phyloP scores from a whole-genome alignment of 2,797 vertebrate genomes.

The Oreochromis mossambicus region DNA sequence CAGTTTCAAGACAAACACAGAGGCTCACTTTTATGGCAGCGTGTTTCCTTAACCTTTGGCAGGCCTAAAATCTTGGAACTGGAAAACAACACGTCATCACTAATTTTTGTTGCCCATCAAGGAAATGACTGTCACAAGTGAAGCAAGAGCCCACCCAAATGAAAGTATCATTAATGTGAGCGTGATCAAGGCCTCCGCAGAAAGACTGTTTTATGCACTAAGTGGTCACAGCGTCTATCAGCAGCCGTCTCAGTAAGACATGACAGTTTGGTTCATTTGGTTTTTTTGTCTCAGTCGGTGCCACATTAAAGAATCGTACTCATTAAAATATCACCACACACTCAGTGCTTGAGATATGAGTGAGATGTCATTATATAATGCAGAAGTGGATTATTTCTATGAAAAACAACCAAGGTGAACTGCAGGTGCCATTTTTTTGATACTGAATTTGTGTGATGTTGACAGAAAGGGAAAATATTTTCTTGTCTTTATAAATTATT shows the following conservation, averaged over 20 bases:
- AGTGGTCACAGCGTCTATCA: not conserved
- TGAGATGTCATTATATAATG: not conserved
- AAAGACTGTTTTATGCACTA: not conserved
- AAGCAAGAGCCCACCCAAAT: conserved; percentile 46
- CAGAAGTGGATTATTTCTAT: not conserved
- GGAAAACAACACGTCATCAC: conserved; percentile 50
- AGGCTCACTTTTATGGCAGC: conserved; percentile 36
- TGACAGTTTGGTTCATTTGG: not conserved
- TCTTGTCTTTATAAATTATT: not conserved
- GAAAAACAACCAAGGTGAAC: not conserved
- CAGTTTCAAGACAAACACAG: conserved; percentile 49
- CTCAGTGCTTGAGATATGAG: not conserved
- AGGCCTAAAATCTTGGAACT: conserved; percentile 28
- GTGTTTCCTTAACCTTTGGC: conserved; percentile 66
- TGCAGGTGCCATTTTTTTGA: not conserved
- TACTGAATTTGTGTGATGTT: not conserved
- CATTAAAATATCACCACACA: not conserved
- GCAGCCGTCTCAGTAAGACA: not conserved
- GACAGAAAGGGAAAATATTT: not conserved
- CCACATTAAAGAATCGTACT: not conserved
- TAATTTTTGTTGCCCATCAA: conserved; percentile 49
- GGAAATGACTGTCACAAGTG: conserved; percentile 49
- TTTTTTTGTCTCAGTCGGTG: not conserved
- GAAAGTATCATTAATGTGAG: conserved; percentile 30
- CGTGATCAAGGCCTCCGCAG: conserved; percentile 5